Evolutionary conservation across 1,140 invertebrate genomes (phyloP), one percentile per base, ranked within the genome.

Genomic region (Bombus superbus): DNA sequence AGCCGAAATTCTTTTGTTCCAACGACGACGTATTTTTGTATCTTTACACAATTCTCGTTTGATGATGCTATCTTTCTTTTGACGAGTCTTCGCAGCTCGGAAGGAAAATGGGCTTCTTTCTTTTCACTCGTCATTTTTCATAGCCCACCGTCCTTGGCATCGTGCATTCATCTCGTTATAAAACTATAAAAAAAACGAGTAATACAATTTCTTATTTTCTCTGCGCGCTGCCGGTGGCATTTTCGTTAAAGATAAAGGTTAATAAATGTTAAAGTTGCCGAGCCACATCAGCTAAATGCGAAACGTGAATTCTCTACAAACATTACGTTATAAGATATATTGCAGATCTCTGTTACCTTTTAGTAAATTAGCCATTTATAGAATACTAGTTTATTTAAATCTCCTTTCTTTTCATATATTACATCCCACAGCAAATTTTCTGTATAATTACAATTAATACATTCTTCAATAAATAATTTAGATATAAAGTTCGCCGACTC

Each of bases 71-170:
- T 71, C 25, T 72, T 72, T 25, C 40, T 72, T 72, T 42, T 15
- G 25, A 42, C 25, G 38, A 71, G 38, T n/a, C 25, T 71, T 71
- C 35, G 11, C 69, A 42, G 25, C 28, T 42, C 40, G 28, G 15
- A 42, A 38, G 25, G 40, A 72, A 72, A 28, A 72, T 42, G 69
- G 42, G 40, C 40, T 72, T 42, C 68, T 72, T 72, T 72, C 69
- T 72, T 42, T 72, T 72, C 69, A 22, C 28, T 72, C 69, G n/a
- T 72, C 69, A 72, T 72, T 42, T 72, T 72, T 72, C 69, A 72
- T 42, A 28, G 40, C 8, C 40, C 69, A n/a, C 25, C 32, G 32
- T 71, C 28, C 69, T 42, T 42, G 69, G 40, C 40, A 42, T 71
- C 69, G 25, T 71, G 69, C 25, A 71, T 71, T 71, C 69, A n/a